phyloP scores from a whole-genome alignment of 2,113 vertebrate species.

The Crotalus tigris region DNA sequence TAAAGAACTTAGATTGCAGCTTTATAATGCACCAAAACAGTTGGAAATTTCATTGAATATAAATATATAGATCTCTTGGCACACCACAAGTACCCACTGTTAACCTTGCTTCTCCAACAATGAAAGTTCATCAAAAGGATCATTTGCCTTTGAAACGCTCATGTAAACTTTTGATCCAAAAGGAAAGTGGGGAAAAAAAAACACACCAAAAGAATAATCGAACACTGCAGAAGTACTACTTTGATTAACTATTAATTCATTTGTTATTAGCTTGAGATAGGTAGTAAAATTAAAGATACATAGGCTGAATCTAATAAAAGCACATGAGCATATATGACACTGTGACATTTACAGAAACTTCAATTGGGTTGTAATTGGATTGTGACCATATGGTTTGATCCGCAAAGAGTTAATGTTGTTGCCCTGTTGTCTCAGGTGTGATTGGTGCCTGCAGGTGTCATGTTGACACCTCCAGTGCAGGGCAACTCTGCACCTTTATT shows the following conservation, averaged over 20 bases:
- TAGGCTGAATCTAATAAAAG: not conserved
- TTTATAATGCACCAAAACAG: not conserved
- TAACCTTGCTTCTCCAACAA: constrained; percentile 26
- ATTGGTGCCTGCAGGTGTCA: constrained; percentile 70
- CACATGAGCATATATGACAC: not conserved
- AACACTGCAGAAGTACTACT: not conserved
- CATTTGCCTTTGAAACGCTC: constrained; percentile 29
- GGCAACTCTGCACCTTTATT: constrained; percentile 75
- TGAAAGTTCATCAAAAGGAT: constrained; percentile 56
- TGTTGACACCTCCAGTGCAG: constrained; percentile 72
- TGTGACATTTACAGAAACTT: constrained; percentile 14
- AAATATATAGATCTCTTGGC: not conserved
- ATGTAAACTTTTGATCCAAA: constrained; percentile 39
- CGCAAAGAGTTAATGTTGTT: constrained; percentile 75
- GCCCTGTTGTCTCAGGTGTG: constrained; percentile 65
- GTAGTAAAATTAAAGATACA: constrained; percentile 42
- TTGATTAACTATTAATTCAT: not conserved
- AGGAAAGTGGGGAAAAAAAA: not conserved
- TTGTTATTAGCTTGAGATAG: constrained; percentile 11
- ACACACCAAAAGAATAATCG: constrained; percentile 1
- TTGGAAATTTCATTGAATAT: not conserved
- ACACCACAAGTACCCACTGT: not conserved
- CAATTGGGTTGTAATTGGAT: constrained; percentile 20
- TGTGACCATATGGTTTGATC: constrained; percentile 52
- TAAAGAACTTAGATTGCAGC: not conserved